Conservation (phyloP, 2,888 invertebrate genomes). For the Trichopria drosophilae region DNA sequence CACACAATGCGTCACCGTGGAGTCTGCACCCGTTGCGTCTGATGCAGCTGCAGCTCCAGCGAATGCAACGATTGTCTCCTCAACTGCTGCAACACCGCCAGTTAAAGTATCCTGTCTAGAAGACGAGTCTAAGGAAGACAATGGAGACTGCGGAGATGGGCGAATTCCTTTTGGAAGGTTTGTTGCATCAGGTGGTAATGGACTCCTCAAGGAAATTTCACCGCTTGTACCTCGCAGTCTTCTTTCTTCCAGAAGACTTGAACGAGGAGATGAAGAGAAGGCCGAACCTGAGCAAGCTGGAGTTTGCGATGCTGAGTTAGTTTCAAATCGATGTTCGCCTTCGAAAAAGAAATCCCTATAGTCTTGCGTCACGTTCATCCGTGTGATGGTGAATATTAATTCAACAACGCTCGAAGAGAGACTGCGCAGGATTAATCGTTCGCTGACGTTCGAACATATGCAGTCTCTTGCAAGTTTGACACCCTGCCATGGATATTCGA, state of each 20-base stretch:
- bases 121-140: no score
- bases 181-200: constrained; percentile 55
- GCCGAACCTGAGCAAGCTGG: constrained; percentile 26
- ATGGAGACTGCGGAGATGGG: no score
- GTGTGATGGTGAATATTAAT: constrained; percentile 73
- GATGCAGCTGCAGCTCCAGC: constrained; percentile 20
- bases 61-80: constrained; percentile 41
- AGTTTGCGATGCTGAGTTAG: not conserved
- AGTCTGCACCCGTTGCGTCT: constrained; percentile 49
- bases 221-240: constrained; percentile 73
- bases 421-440: constrained; percentile 68
- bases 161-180: no score
- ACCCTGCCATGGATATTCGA: constrained; percentile 57
- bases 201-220: constrained; percentile 71
- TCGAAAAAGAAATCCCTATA: constrained; percentile 80
- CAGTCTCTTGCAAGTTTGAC: constrained; percentile 72
- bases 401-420: constrained; percentile 72
- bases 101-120: no score
- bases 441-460: constrained; percentile 71
- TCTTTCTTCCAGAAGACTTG: constrained; percentile 65
- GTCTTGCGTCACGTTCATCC: constrained; percentile 82
- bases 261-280: constrained; percentile 23
- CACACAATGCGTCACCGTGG: constrained; percentile 62
- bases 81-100: constrained; percentile 44
- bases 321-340: constrained; percentile 70